Conservation (phyloP, 2,888 invertebrate genomes). For the Venusia cambrica region DNA sequence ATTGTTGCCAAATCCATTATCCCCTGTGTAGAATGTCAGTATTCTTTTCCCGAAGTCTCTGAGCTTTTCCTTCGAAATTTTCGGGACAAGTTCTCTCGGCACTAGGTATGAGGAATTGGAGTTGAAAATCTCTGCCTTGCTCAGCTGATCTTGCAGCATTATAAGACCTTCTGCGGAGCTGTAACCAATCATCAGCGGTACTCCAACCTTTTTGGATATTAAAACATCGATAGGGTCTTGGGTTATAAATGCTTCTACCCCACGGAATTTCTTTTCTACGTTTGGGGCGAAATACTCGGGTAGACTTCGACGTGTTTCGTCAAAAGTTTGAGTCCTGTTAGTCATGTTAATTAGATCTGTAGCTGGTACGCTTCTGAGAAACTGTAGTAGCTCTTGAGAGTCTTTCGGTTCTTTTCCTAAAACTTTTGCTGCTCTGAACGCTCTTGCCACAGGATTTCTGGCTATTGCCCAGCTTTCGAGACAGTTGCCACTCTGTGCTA, state of each 20-base stretch:
- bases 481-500: constrained; percentile 59
- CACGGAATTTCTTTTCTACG: constrained; percentile 49
- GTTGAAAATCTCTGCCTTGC: constrained; percentile 40
- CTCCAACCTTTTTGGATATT: constrained; percentile 40
- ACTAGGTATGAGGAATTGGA: constrained; percentile 43
- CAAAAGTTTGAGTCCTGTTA: constrained; percentile 40
- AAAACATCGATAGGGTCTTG: constrained; percentile 45
- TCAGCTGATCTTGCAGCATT: constrained; percentile 34
- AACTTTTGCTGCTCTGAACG: constrained; percentile 47
- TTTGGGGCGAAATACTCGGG: constrained; percentile 55
- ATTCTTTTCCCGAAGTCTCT: constrained; percentile 46
- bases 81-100: constrained; percentile 45
- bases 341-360: constrained; percentile 42
- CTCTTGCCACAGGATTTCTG: constrained; percentile 41
- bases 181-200: constrained; percentile 55
- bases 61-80: constrained; percentile 35
- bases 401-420: constrained; percentile 53
- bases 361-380: constrained; percentile 46
- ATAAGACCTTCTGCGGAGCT: constrained; percentile 53
- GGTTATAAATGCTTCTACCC: constrained; percentile 46
- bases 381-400: constrained; percentile 42
- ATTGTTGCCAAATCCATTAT: constrained; percentile 37
- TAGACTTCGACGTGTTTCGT: constrained; percentile 47
- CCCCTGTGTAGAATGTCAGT: constrained; percentile 46
- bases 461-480: constrained; percentile 50